Evolutionary conservation across 2,113 vertebrate species (phyloP), one percentile per base, ranked within the genome.

Genomic region (Pelmatolapia mariae): DNA sequence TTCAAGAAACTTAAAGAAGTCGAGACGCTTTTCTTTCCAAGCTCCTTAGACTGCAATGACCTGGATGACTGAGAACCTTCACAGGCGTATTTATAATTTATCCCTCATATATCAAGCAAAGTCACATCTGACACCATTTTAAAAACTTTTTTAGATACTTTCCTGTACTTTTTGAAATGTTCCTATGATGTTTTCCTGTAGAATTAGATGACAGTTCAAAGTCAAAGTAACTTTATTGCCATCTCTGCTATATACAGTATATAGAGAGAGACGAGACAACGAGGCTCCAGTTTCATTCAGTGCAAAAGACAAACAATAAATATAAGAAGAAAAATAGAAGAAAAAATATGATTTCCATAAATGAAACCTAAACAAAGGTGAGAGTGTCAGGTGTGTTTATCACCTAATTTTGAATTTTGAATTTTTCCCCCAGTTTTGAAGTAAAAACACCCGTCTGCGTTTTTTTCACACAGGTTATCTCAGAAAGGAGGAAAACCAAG

Each of bases 371-470:
- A 59, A 57, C 8, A 59, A 26, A 15, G 59, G 5, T 33, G 29
- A n/a, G 31, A 63, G 19, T 3, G 31, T 36, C 59, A 36, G 16
- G 3, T 63, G 59, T 11, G 59, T 11, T 63, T 40, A 40, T 22
- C 63, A 22, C 3, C n/a, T 13, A 22, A 71, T 18, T 68, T 59
- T 10, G 2, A 52, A 52, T n/a, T 52, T 7, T 56, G 7, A 36
- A 33, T 4, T 63, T 40, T 68, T 22, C 12, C 2, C 12, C n/a
- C 36, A 24, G 7, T 43, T 71, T 71, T 43, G n/a, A 24, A 24
- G 66, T 16, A 24, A 24, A 10, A 71, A 43, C 66, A 43, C 12
- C 2, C 1, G 10, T 63, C 16, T 15, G 63, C 0, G 11, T 1
- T 71, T 40, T 13, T 71, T 13, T 1, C n/a, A 71, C n/a, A 71